Evolutionary conservation across 1,140 invertebrate genomes (phyloP).

Genomic region (Drosophila miranda): DNA sequence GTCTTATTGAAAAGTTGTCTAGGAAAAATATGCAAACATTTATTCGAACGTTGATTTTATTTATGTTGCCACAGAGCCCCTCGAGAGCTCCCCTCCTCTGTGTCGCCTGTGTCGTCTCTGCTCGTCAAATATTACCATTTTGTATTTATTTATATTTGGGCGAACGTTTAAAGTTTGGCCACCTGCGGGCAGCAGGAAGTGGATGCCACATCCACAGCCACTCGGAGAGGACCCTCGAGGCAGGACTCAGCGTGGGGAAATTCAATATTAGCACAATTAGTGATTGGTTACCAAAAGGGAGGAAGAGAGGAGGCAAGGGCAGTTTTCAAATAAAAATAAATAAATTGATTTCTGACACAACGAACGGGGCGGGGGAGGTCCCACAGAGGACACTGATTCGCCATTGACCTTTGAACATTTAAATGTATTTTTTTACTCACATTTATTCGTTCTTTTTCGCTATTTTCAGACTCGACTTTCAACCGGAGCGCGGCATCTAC

Average conservation of each 20-base stretch:
- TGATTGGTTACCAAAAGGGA: slow-evolving; percentile 31
- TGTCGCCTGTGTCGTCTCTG: not conserved
- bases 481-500: slow-evolving; percentile 91
- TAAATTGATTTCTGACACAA: slow-evolving; percentile 60
- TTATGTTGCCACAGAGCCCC: slow-evolving; percentile 51
- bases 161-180: slow-evolving; percentile 74
- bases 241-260: slow-evolving; percentile 36
- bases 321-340: slow-evolving; percentile 64
- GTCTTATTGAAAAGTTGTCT: slow-evolving; percentile 68
- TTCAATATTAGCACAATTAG: slow-evolving; percentile 78
- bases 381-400: slow-evolving; percentile 15
- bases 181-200: slow-evolving; percentile 60
- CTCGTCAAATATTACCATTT: slow-evolving; percentile 71
- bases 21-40: slow-evolving; percentile 79
- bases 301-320: not conserved
- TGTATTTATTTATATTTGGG: slow-evolving; percentile 71
- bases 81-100: not conserved
- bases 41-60: slow-evolving; percentile 80
- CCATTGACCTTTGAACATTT: slow-evolving; percentile 17
- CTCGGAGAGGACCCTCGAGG: no score
- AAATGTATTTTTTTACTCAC: not conserved
- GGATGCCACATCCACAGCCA: slow-evolving; percentile 23
- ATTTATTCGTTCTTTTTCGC: not conserved
- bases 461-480: slow-evolving; percentile 87
- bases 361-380: not conserved